Percentiles rank a stretch among this genome's conserved stretches.
These are phyloP conservation scores for Carabus problematicus DNA, from an alignment of 2,888 invertebrate genomes.

Conservation along the genomic window DNA sequence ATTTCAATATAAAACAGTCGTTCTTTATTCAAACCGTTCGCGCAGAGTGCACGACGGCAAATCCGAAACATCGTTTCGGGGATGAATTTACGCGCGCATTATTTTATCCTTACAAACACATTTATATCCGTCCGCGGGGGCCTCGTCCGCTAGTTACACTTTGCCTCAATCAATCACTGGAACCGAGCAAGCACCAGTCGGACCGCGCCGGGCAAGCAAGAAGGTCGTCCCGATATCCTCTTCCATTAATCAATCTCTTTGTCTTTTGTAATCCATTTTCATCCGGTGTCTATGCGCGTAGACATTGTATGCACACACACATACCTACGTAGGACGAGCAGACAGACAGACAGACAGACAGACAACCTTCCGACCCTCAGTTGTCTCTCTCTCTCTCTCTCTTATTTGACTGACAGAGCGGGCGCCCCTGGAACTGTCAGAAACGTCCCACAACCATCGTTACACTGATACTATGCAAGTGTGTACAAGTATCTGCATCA, in stretches of 20 bases:
- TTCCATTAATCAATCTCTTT: slow-evolving; percentile 50
- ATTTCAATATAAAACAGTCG: slow-evolving; percentile 42
- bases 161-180: slow-evolving; percentile 39
- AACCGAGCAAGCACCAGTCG: slow-evolving; percentile 9
- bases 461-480: too few relatives aligned
- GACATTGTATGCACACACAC: not conserved
- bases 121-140: slow-evolving; percentile 38
- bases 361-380: not conserved
- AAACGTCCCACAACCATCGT: too few relatives aligned
- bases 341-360: not conserved
- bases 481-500: too few relatives aligned
- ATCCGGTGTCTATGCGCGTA: slow-evolving; percentile 36
- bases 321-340: not conserved
- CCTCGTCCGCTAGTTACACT: slow-evolving; percentile 30
- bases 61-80: slow-evolving; percentile 41
- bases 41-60: slow-evolving; percentile 26
- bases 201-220: slow-evolving; percentile 22
- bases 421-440: too few relatives aligned
- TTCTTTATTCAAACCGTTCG: slow-evolving; percentile 34
- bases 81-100: slow-evolving; percentile 41
- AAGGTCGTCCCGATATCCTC: slow-evolving; percentile 47
- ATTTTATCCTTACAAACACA: slow-evolving; percentile 43
- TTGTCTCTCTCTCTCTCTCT: too few relatives aligned
- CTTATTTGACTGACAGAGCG: too few relatives aligned
- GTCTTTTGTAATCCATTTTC: slow-evolving; percentile 50